Evolutionary conservation across 2,888 invertebrate species (phyloP).

Genomic region (Spisula solida): DNA sequence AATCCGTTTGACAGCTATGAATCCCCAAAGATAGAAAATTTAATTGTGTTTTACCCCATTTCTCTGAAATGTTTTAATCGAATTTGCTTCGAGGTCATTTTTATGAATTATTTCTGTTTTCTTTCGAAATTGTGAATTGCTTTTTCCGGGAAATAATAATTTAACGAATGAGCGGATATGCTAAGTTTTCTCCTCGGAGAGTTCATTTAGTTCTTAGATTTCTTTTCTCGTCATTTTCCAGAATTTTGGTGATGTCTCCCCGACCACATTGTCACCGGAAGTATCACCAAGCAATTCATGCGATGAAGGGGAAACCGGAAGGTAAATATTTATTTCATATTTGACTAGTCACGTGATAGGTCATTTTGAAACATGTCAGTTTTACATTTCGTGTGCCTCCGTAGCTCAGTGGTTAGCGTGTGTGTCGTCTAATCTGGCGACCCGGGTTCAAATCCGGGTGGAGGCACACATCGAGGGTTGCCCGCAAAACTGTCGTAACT

Average conservation of each 20-base stretch:
- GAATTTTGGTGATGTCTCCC: slow-evolving; percentile 85
- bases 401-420: no score
- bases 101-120: background rate
- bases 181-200: background rate
- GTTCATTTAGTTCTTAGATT: background rate
- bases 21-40: background rate
- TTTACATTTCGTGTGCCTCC: no score
- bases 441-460: no score
- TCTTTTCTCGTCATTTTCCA: slow-evolving; percentile 52
- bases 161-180: background rate
- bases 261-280: slow-evolving; percentile 83
- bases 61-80: background rate
- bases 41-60: background rate
- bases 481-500: no score
- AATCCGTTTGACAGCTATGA: background rate
- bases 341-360: background rate
- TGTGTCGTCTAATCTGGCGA: no score
- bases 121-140: background rate
- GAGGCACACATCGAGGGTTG: no score
- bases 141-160: background rate
- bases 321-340: no score
- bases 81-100: slow-evolving; percentile 7
- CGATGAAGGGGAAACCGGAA: slow-evolving; percentile 84
- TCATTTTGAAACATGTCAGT: no score
- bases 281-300: slow-evolving; percentile 86